Evolutionary conservation across 2,888 invertebrate genomes (phyloP), one percentile per base, ranked within the genome.

Genomic region (Drepana falcataria): DNA sequence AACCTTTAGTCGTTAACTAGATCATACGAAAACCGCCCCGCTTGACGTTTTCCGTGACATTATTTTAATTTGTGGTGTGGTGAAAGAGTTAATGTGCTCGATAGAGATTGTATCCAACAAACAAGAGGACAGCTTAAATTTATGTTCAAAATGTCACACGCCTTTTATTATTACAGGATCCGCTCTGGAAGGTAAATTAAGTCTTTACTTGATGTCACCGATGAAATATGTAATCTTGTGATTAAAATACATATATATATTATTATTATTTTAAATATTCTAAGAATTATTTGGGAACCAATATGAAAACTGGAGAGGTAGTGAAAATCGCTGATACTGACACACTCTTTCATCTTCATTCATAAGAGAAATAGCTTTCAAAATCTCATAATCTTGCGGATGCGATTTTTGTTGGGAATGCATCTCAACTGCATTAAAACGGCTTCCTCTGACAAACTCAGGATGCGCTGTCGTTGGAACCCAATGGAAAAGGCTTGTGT

Each of bases 1-100:
- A 79, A 82, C 78, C 73, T 75, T 63, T 59, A 73, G 77, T 83
- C 83, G 76, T 85, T 86, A 87, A 87, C 63, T 65, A 71, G 81
- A 83, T 77, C 79, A 73, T 79, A 78, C 69, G 72, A 65, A 67
- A 68, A 71, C 68, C 71, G 71, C 75, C 75, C 62, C 66, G 56
- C 71, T 76, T 71, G 63, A 66, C 60, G 68, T 71, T 71, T 71
- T 68, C 66, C 68, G 63, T 73, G 76, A 75, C 72, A 77, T 69
- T 68, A 68, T 70, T 72, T 71, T 77, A 71, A 81, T 79, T 79
- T 77, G 75, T 77, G 65, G 75, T 61, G 65, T 71, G 74, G 68
- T 70, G 73, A 75, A 73, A 72, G 72, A 68, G 59, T 68, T 71
- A 65, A 70, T 69, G 56, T 48, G 41, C 52, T 60, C 68, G 62